Percentiles rank a stretch among this genome's conserved stretches.
Conservation (phyloP, 2,888 invertebrate species). For the Leptinotarsa peninsularis region DNA sequence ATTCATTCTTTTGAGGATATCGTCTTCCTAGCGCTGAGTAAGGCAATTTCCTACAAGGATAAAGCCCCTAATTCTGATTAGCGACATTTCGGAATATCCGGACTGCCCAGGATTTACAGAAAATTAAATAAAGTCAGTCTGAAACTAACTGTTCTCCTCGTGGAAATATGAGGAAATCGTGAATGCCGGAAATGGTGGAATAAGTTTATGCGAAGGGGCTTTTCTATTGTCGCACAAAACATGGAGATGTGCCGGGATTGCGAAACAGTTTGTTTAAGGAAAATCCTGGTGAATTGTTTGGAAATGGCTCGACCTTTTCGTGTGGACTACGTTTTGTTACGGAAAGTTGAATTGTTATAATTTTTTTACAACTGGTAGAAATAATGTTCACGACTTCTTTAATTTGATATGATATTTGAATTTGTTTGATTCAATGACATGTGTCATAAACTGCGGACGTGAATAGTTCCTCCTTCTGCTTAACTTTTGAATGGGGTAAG, state of each 20-base stretch:
- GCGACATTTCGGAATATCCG: conserved; percentile 35
- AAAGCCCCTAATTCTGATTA: conserved; percentile 41
- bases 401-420: background rate
- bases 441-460: too few species aligned
- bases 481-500: too few species aligned
- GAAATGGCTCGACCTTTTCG: background rate
- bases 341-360: too few species aligned
- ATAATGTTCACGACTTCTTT: background rate
- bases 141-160: conserved; percentile 10
- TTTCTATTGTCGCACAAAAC: conserved; percentile 19
- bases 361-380: too few species aligned
- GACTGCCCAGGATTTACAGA: conserved; percentile 17
- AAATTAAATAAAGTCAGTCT: conserved; percentile 22
- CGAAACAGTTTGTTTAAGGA: conserved; percentile 2
- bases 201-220: conserved; percentile 16
- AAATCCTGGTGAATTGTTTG: conserved; percentile 8
- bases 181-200: conserved; percentile 9
- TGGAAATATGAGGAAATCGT: conserved; percentile 18
- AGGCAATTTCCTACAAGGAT: conserved; percentile 38
- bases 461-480: too few species aligned
- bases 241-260: conserved; percentile 9
- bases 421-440: too few species aligned
- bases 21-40: conserved; percentile 34
- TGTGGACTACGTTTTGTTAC: background rate
- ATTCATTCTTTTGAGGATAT: conserved; percentile 22